Evolutionary conservation across 2,888 invertebrate genomes (phyloP), one percentile per base, ranked within the genome.

Genomic region (Eilema caniola): DNA sequence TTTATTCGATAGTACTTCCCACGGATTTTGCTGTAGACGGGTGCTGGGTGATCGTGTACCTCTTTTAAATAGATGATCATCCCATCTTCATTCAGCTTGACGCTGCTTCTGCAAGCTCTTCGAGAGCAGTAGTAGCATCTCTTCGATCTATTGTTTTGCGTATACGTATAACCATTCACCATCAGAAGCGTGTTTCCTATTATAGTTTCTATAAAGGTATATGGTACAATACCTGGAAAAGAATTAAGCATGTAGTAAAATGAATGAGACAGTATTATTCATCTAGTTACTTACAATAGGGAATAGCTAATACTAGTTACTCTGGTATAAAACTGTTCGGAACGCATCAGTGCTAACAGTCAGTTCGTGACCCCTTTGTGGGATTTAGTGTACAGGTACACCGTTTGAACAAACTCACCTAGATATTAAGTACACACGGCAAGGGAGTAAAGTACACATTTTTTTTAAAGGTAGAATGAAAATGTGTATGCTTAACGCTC

Each of bases 91-190:
- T 74, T 70, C 11, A 81, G 37, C 24, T 69, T 75, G n/a, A 81
- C 75, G 0, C 75, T 70, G 59, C 75, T 77, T n/a, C 69, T 74
- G 68, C 79, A 79, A 33, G 31, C 31, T 62, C 77, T 75, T 47
- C 78, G 79, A 0, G 83, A 81, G 53, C 85, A 85, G 60, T 83
- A 84, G 69, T 74, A 85, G 24, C 65, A 66, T 37, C 72, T 75
- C 47, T 62, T 75, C 3, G 71, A 62, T 16, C 67, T 71, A 41
- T 73, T 74, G 59, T 80, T 73, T 12, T 76, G 73, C 0, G 76
- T 68, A 56, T 64, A 80, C 0, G 80, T 77, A 20, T 78, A 75
- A 0, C 71, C 72, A 14, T 78, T 74, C 0, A 78, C 53, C 74
- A 78, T 74, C 14, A 69, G 41, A 11, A 86, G 25, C 0, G 65